A percentile compares a stretch with the other conserved stretches of the same genome.
Conservation (phyloP, 2,888 invertebrate genomes). For the Conops quadrifasciatus region DNA sequence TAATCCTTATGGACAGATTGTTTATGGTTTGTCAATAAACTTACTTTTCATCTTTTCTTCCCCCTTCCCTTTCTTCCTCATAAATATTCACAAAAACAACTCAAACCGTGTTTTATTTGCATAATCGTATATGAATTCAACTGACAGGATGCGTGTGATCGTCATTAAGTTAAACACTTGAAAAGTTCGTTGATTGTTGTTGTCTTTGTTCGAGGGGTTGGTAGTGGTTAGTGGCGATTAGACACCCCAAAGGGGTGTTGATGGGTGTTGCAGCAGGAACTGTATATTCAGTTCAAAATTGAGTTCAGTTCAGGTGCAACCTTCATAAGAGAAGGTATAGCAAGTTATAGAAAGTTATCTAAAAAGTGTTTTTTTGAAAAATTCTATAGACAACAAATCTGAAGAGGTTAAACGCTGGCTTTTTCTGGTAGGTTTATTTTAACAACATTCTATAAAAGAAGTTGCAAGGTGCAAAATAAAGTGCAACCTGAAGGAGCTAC, state of each 20-base stretch:
- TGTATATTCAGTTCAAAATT: background rate
- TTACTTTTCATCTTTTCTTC: background rate
- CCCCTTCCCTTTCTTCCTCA: background rate
- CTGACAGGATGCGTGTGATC: background rate
- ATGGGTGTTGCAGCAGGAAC: no score
- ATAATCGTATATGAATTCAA: slow-evolving; percentile 25
- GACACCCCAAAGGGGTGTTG: no score
- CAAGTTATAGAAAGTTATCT: background rate
- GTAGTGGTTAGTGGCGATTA: no score
- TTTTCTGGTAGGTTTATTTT: background rate
- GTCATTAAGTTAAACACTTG: background rate
- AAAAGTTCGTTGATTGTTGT: no score
- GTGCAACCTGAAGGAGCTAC: no score
- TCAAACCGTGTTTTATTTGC: slow-evolving; percentile 18
- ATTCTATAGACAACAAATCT: background rate
- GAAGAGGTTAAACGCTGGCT: no score
- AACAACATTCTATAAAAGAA: no score
- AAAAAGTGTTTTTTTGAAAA: slow-evolving; percentile 3
- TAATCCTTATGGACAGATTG: slow-evolving; percentile 9
- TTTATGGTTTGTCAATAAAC: background rate
- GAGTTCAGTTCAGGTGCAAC: background rate
- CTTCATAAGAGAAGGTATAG: background rate
- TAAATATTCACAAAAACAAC: slow-evolving; percentile 8
- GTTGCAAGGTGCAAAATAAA: no score
- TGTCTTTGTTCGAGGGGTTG: no score